Base-by-base conservation (phyloP, 2,113 vertebrate species). In the Rhinolophus ferrumequinum region DNA sequence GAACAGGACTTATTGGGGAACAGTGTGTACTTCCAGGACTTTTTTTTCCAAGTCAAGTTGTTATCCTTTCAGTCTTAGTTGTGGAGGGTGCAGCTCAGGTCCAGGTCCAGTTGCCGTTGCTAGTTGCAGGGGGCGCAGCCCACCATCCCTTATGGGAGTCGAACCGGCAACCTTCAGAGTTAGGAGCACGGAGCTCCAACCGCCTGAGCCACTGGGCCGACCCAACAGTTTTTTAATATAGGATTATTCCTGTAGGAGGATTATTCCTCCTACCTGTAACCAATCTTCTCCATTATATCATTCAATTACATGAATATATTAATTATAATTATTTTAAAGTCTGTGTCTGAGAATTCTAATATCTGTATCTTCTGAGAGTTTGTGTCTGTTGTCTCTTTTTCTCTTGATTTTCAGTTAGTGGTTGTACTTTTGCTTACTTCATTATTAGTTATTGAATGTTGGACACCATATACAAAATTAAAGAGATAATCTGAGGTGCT, bases 301-400 rank as follows among this genome's bases (percentile, higher is more conserved):
- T 86, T 93, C 58, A 77, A 79, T 80, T 93, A 70, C 19, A 69
- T 84, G 52, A 56, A 60, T 60, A n/a, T 85, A 82, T 73, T 88
- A 83, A 89, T 62, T 80, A 88, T 4, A 70, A 28, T 81, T 77
- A 86, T 69, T 93, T 52, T 69, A 30, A 86, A 93, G 8, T 85
- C 75, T 87, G 16, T 87, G 22, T 62, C 64, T 72, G 54, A 52
- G 75, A 93, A 62, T 26, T 76, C 18, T 66, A 72, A 50, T 62
- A 52, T 80, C 52, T 70, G 26, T 26, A 62, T 93, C 75, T 80
- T 93, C 64, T 72, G 38, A 70, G 56, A 33, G 33, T 80, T 75
- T 79, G 33, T 67, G 79, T 19, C 64, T 52, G 52, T 80, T 80
- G 33, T 58, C 30, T 79, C 38, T 70, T 69, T 85, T 79, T 87